Percentiles rank a stretch among this genome's conserved stretches.
Conservation (phyloP, 2,888 invertebrate genomes). For the Drosophila cracens region DNA sequence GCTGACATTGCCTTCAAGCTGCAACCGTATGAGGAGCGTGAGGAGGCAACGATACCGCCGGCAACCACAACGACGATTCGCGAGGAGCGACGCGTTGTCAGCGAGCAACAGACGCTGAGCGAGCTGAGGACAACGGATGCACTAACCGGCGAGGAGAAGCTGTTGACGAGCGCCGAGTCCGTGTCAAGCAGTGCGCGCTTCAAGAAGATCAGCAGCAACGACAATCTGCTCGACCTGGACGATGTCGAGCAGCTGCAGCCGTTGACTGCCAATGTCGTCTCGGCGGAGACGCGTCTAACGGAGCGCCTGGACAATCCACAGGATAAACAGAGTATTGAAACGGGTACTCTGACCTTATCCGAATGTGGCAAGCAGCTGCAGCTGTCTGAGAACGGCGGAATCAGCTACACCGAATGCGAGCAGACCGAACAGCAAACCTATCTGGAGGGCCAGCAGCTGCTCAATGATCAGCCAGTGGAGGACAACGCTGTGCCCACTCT, state of each 20-base stretch:
- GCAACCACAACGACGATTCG: constrained; percentile 59
- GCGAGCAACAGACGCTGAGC: constrained; percentile 77
- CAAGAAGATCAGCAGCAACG: constrained; percentile 80
- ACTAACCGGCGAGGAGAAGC: constrained; percentile 78
- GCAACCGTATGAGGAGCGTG: constrained; percentile 79
- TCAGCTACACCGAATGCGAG: constrained; percentile 78
- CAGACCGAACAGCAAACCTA: constrained; percentile 79
- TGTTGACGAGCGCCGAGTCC: constrained; percentile 77
- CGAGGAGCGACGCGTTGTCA: constrained; percentile 79
- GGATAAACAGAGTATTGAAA: constrained; percentile 84
- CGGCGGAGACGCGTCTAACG: constrained; percentile 82
- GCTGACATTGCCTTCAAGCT: constrained; percentile 72
- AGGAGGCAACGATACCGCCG: constrained; percentile 21
- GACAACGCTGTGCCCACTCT: constrained; percentile 50
- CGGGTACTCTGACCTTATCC: constrained; percentile 85
- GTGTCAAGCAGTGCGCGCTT: constrained; percentile 80
- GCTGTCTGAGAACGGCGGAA: constrained; percentile 65
- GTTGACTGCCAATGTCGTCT: constrained; percentile 84
- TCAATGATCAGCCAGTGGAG: constrained; percentile 39
- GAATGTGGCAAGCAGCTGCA: constrained; percentile 83
- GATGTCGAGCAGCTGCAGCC: constrained; percentile 75
- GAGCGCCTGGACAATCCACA: constrained; percentile 81
- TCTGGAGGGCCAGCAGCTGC: constrained; percentile 59
- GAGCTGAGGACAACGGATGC: constrained; percentile 75
- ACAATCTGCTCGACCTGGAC: constrained; percentile 75